Percentiles rank a stretch among this genome's conserved stretches.
Conservation (phyloP, 2,797 vertebrate species). For the Myotis planiceps region DNA sequence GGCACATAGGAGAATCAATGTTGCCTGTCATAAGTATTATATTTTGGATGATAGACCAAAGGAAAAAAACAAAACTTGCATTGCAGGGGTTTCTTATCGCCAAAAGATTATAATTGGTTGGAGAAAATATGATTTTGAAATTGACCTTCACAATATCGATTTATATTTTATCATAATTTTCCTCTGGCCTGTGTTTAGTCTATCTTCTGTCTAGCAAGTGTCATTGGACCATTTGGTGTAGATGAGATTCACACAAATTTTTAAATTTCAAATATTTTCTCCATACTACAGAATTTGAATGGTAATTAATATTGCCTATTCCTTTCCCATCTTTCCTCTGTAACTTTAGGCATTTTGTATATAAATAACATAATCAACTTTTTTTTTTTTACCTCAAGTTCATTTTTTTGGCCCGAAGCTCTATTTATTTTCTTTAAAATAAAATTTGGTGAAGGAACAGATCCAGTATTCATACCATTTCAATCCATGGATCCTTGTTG, state of each 20-base stretch:
- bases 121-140: background rate
- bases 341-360: background rate
- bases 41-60: background rate
- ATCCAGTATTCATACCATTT: background rate
- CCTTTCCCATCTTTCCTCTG: background rate
- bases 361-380: background rate
- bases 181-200: background rate
- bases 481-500: background rate
- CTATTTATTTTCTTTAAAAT: background rate
- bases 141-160: background rate
- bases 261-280: background rate
- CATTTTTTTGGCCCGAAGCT: background rate
- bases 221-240: background rate
- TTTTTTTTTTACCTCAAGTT: background rate
- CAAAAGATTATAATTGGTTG: background rate
- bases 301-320: background rate
- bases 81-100: background rate
- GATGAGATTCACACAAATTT: background rate
- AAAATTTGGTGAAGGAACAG: background rate
- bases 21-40: background rate
- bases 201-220: background rate
- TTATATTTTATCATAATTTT: background rate
- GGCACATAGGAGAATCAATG: background rate
- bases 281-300: background rate
- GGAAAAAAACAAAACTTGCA: background rate